A percentile compares a stretch with the other conserved stretches of the same genome.
Evolutionary conservation across 64 coral and sea anemone genomes (phyloP).

Genomic region (Anthopleura sola): DNA sequence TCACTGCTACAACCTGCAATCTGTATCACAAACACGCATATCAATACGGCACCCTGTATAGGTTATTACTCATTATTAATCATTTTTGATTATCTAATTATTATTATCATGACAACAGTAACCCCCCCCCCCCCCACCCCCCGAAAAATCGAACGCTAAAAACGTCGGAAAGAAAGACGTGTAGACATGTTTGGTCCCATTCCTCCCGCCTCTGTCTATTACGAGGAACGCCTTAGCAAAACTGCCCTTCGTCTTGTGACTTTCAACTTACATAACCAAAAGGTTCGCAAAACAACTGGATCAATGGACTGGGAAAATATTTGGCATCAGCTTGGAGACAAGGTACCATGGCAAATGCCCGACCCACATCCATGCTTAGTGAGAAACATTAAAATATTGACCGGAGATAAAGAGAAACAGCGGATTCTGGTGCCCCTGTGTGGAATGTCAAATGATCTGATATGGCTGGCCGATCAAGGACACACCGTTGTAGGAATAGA

Average conservation of each 20-base stretch:
- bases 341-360: conserved; percentile 9
- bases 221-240: background rate
- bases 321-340: background rate
- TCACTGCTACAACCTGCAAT: conserved; percentile 74
- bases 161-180: no score
- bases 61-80: no score
- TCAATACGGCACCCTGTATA: no score
- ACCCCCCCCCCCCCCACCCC: no score
- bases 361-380: conserved; percentile 9
- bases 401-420: conserved; percentile 23
- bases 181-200: background rate
- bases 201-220: background rate
- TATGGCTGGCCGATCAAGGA: conserved; percentile 74
- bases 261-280: no score
- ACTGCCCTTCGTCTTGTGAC: background rate
- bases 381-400: conserved; percentile 18
- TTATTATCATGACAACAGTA: no score
- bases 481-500: conserved; percentile 66
- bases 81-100: no score
- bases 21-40: conserved; percentile 9
- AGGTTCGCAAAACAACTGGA: no score
- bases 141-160: no score
- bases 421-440: conserved; percentile 63
- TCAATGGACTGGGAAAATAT: background rate
- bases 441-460: conserved; percentile 75